Evolutionary conservation across 1,140 invertebrate species (phyloP), one percentile per base, ranked within the genome.

Genomic region (Sycophaga agraensis): DNA sequence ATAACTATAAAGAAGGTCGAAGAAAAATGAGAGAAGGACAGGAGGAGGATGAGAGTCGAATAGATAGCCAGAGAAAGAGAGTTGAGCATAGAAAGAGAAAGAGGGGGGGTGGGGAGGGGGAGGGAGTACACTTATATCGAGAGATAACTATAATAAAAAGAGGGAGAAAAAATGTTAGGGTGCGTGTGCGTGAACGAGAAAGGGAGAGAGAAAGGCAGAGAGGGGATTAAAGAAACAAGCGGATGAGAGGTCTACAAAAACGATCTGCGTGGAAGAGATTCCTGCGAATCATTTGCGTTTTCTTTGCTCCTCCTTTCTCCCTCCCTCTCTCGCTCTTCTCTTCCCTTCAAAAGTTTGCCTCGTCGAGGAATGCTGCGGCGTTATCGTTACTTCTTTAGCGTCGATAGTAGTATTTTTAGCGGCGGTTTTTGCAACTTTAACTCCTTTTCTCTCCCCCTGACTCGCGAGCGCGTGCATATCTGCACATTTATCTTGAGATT

Each of bases 231-330:
- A 43, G 26, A 45, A 56, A 21, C 54, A 34, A 45, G 28, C 19
- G 28, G 14, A 22, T 19, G 19, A 50, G 48, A 50, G 12, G 17
- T 42, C 28, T 19, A 12, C 34, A 39, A 51, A 51, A 39, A 51
- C 17, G 21, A 35, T 2, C 35, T 31, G 53, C 14, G 24, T 37
- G 24, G 17, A 34, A 46, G 43, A 57, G 21, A 57, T 57, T 59
- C 48, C 28, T 55, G 45, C 19, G 62, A 59, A 50, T 48, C 45
- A 56, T 61, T 60, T 53, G 50, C 58, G 34, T 58, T 48, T 35
- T 64, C 48, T 26, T 22, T 48, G 21, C 14, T 40, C 17, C 31
- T 21, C 39, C 46, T 55, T 12, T 54, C 42, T 45, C 17, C 37
- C 21, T 53, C 22, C 17, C 22, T 21, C 28, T 14, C 21, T 45